These are phyloP conservation scores for Pachydiplax longipennis DNA, from an alignment of 2,888 invertebrate genomes.

Conservation along the genomic window DNA sequence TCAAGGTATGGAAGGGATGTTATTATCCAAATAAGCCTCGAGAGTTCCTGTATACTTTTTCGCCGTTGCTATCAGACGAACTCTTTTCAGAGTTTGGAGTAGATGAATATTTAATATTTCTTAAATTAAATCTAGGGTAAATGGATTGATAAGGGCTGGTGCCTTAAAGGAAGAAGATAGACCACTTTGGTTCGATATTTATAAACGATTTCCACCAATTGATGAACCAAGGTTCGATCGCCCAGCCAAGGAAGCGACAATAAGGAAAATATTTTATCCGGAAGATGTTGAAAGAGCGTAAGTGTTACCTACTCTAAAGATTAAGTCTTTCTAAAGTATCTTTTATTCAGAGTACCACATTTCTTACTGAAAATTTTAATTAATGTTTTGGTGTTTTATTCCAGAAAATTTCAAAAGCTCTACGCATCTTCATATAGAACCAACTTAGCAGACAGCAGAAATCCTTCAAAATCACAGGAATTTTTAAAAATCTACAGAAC, in stretches of 20 bases:
- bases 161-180: slow-evolving; percentile 82
- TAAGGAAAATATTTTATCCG: slow-evolving; percentile 78
- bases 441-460: slow-evolving; percentile 64
- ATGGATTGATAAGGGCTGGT: slow-evolving; percentile 79
- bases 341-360: background rate
- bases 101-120: background rate
- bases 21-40: background rate
- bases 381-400: slow-evolving; percentile 53
- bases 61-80: too few relatives aligned
- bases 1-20: slow-evolving; percentile 64
- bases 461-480: slow-evolving; percentile 67
- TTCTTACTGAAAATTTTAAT: background rate
- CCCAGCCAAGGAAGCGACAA: slow-evolving; percentile 67
- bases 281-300: slow-evolving; percentile 89
- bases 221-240: slow-evolving; percentile 80
- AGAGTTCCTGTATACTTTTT: background rate
- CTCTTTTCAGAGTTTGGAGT: too few relatives aligned
- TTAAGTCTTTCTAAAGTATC: slow-evolving; percentile 22
- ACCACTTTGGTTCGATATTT: slow-evolving; percentile 94
- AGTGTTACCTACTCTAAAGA: slow-evolving; percentile 55
- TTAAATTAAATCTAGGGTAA: slow-evolving; percentile 68
- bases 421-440: slow-evolving; percentile 65
- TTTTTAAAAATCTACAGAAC: slow-evolving; percentile 70
- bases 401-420: slow-evolving; percentile 72
- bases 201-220: slow-evolving; percentile 88